Base-by-base conservation (phyloP, 2,113 vertebrate genomes). In the Pteronura brasiliensis region DNA sequence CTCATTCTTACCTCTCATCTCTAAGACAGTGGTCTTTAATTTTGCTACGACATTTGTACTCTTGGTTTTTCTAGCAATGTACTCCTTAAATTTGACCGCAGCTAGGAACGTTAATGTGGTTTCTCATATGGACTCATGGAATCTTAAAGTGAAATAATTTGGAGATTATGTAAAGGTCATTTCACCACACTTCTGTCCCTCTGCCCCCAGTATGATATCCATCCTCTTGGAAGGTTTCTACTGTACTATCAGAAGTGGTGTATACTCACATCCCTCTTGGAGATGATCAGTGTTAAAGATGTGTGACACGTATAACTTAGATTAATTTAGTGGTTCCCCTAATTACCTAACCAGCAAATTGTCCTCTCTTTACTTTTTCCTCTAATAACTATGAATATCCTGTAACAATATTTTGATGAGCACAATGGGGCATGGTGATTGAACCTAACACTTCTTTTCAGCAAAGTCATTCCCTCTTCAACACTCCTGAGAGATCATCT, bases 321-420 rank as follows among this genome's bases (percentile, higher is more conserved):
- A 44, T 85, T 88, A 88, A 77, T 71, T 90, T 80, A 93, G 77
- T 93, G 34, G 72, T 72, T 85, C 57, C 31, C 42, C 77, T 80
- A 88, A 3, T 82, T 55, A n/a, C 39, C 80, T 90, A 29, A 69
- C 17, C 9, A 88, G 21, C 5, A 31, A 72, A 65, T 79, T 72
- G 47, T 42, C 14, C 17, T 84, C 25, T 84, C 10, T 71, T 61
- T 27, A 34, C 52, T 85, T 92, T 80, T 59, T 69, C 55, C 55
- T 74, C 17, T 95, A 59, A 31, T 86, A 83, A 57, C 31, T 63
- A 17, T 84, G 74, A 91, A 34, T 74, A 84, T 61, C 27, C 11
- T 27, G 0, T 59, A 25, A 69, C 5, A 31, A 18, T 77, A 52
- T 80, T 98, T 97, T 25, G 31, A 17, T 20, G 47, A 76, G 10